phyloP scores from a whole-genome alignment of 2,113 vertebrate species.

The Rallus limicola region DNA sequence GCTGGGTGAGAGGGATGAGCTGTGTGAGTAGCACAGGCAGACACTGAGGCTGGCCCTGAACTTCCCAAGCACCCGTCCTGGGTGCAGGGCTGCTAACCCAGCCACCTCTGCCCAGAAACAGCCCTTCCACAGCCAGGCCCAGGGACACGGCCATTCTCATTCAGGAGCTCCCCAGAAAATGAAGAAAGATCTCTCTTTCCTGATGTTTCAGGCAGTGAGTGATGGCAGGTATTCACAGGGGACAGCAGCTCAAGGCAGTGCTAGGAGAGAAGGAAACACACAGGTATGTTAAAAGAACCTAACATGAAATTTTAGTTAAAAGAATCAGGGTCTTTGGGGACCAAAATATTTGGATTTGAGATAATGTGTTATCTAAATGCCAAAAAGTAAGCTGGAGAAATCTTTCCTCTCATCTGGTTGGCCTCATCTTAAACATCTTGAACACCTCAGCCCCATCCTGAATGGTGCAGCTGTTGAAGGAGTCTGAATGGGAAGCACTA shows the following conservation, averaged over 20 bases:
- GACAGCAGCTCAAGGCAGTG: rapidly evolving
- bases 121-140: not conserved
- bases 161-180: not conserved
- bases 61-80: not conserved
- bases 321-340: not conserved
- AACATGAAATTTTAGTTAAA: not conserved
- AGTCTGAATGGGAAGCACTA: not conserved
- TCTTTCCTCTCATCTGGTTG: not conserved
- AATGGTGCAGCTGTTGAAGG: not conserved
- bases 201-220: not conserved
- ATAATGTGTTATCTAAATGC: not conserved
- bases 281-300: not conserved
- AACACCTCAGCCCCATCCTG: rapidly evolving
- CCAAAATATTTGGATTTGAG: not conserved
- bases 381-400: not conserved
- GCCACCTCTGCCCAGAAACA: not conserved
- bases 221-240: not conserved
- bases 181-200: not conserved
- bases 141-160: rapidly evolving
- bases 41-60: rapidly evolving
- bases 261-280: not conserved
- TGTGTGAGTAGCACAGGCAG: rapidly evolving
- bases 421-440: not conserved
- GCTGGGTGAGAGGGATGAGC: not conserved
- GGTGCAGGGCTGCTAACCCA: not conserved